Evolutionary conservation across 2,113 vertebrate species (phyloP), one percentile per base, ranked within the genome.

Genomic region (Labrus mixtus): DNA sequence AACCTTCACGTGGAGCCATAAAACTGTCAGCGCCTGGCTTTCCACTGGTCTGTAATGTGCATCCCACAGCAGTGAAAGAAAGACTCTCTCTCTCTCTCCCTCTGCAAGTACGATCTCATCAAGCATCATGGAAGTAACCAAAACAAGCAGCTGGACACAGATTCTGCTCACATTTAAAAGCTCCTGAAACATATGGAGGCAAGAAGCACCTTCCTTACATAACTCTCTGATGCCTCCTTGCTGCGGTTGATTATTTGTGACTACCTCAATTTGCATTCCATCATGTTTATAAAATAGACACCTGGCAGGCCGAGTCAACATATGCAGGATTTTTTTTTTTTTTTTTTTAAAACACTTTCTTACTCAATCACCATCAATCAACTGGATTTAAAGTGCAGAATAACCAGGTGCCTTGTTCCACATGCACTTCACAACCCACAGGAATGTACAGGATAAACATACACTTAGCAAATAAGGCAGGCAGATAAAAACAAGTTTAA

Each of bases 241-340:
- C 76, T 73, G 67, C 59, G 59, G 58, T 68, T 69, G 62, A 56
- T 85, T 79, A 84, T 69, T 82, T 81, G 58, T 79, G 80, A 78
- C 48, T 68, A 73, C 83, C 69, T 84, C 53, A 51, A 69, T 85
- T 87, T 85, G 53, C 76, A 81, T 86, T 78, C 77, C 60, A 77
- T 87, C 78, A 70, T 37, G 70, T 70, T 76, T 68, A 57, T 82
- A 66, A 69, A 76, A 84, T 19, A 69, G 51, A 81, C 87, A 84
- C 56, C 77, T 69, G 85, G 68, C 29, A 67, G 15, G 76, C 59
- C 46, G 65, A 55, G 60, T 51, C 17, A 53, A 41, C 67, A 58
- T 20, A 25, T 4, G n/a, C 8, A 11, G 6, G 13, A 39, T 73
- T 46, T 43, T 33, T 33, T 25, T 25, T 25, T 25, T 25, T 25